Evolutionary conservation across 2,888 invertebrate species (phyloP).

Genomic region (Heliconius sara): DNA sequence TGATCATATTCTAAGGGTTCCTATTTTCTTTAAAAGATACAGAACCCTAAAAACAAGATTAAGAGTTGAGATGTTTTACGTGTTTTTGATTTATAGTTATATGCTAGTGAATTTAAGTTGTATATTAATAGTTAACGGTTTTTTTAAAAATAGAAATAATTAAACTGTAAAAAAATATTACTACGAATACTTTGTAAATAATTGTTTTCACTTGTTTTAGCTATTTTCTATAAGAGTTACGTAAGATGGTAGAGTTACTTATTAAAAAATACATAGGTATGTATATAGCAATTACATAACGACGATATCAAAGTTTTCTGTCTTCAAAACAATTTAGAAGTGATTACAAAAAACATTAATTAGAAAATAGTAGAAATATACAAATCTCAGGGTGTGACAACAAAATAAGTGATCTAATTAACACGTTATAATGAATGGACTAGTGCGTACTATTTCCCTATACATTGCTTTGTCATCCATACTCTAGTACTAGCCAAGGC

Average conservation of each 20-base stretch:
- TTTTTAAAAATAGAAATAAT: neutral
- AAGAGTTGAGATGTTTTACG: neutral
- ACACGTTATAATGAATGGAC: neutral
- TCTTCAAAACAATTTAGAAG: no score
- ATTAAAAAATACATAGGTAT: neutral
- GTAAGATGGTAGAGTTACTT: neutral
- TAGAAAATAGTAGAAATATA: neutral
- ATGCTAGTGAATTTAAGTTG: neutral
- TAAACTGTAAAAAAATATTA: neutral
- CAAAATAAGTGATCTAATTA: neutral
- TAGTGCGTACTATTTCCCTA: neutral
- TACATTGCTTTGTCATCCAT: conserved; percentile 1
- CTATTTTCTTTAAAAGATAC: no score
- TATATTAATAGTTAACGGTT: neutral
- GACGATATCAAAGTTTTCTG: no score
- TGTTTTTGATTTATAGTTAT: neutral
- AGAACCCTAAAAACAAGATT: neutral
- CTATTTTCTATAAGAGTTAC: neutral
- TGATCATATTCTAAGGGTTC: no score
- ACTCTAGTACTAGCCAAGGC: conserved; percentile 1
- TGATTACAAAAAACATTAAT: no score
- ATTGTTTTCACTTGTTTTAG: neutral
- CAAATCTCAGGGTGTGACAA: no score
- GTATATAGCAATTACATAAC: neutral
- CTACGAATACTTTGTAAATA: neutral